Conservation (phyloP, 2,888 invertebrate species). For the Archips crataeganus region DNA sequence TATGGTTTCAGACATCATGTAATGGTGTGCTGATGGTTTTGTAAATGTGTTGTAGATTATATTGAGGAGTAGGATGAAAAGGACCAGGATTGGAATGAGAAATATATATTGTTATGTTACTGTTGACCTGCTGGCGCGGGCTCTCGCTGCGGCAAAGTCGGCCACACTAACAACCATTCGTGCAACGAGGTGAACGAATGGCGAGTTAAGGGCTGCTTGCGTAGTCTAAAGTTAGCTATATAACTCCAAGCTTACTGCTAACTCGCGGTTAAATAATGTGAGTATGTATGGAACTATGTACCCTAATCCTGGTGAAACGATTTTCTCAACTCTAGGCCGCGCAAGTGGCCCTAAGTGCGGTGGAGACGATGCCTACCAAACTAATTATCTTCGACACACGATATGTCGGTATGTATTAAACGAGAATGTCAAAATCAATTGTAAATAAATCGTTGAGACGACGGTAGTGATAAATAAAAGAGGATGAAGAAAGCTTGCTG, state of each 20-base stretch:
- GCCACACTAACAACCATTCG: no score
- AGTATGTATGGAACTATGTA: no score
- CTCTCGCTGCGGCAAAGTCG: no score
- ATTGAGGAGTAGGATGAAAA: slow-evolving; percentile 50
- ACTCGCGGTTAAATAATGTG: no score
- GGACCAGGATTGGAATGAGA: slow-evolving; percentile 59
- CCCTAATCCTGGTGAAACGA: background rate
- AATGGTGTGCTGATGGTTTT: slow-evolving; percentile 64
- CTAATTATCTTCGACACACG: background rate
- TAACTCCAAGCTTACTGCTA: no score
- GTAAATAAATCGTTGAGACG: slow-evolving; percentile 78
- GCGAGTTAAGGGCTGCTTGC: no score
- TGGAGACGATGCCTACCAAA: background rate
- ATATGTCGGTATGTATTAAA: background rate
- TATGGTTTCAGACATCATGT: slow-evolving; percentile 60
- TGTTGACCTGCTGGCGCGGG: slow-evolving; percentile 8
- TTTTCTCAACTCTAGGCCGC: background rate
- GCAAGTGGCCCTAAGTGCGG: background rate
- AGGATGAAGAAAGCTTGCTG: slow-evolving; percentile 68
- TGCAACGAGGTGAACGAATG: no score
- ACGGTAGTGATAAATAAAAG: slow-evolving; percentile 55
- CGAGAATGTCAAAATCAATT: slow-evolving; percentile 56
- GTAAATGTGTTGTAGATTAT: slow-evolving; percentile 68
- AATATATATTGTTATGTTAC: slow-evolving; percentile 47
- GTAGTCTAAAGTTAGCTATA: no score